These are phyloP conservation scores for Coptodon rendalli DNA, from an alignment of 2,113 vertebrate species.

Conservation along the genomic window DNA sequence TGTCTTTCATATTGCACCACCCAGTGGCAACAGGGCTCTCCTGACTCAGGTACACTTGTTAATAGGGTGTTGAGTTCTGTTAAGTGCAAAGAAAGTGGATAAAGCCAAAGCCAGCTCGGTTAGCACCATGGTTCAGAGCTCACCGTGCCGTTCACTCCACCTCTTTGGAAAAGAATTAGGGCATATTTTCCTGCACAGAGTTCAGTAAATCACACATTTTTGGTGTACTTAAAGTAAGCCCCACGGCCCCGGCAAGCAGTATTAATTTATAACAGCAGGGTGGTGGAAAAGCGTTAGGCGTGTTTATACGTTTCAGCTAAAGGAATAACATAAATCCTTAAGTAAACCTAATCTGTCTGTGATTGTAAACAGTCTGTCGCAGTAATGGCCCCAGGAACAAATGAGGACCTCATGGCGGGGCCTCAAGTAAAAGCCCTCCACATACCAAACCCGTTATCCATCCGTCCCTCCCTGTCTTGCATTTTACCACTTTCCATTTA, in stretches of 20 bases:
- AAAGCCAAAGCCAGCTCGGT: background rate
- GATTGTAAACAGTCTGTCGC: slow-evolving; percentile 72
- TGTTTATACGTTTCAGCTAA: slow-evolving; percentile 58
- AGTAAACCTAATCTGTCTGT: slow-evolving; percentile 67
- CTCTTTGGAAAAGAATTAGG: background rate
- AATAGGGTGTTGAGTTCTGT: slow-evolving; percentile 3
- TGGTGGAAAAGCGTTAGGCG: slow-evolving; percentile 19
- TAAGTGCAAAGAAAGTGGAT: background rate
- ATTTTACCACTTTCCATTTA: slow-evolving; percentile 1
- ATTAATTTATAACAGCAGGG: slow-evolving; percentile 28
- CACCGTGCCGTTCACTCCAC: background rate
- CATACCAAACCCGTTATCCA: background rate
- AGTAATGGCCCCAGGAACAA: slow-evolving; percentile 70
- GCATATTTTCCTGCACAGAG: background rate
- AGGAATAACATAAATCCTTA: slow-evolving; percentile 65
- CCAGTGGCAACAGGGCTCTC: background rate
- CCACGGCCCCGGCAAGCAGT: background rate
- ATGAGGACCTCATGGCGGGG: slow-evolving; percentile 66
- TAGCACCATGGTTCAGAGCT: background rate
- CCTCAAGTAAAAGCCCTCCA: slow-evolving; percentile 43
- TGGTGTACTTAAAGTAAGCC: background rate
- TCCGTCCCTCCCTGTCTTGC: background rate
- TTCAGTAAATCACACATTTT: slow-evolving; percentile 36
- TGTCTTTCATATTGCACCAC: slow-evolving; percentile 12
- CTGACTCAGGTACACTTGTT: background rate